Conservation (phyloP, 2,888 invertebrate genomes). For the Rosalia funebris region DNA sequence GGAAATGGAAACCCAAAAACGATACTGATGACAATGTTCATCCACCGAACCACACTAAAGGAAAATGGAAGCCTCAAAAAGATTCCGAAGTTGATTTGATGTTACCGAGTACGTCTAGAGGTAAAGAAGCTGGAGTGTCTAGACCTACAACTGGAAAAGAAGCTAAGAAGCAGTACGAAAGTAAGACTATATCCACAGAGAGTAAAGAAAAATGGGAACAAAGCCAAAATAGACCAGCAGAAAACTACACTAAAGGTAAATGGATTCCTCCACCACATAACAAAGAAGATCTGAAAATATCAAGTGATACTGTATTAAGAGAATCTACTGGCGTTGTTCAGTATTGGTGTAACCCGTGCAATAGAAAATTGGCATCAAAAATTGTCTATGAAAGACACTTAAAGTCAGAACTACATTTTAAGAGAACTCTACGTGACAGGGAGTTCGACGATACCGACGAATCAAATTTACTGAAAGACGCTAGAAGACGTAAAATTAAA, state of each 20-base stretch:
- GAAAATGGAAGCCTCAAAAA: slow-evolving; percentile 77
- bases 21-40: slow-evolving; percentile 33
- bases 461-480: slow-evolving; percentile 38
- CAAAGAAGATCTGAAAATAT: slow-evolving; percentile 36
- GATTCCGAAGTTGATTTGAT: slow-evolving; percentile 1
- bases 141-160: background rate
- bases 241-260: slow-evolving; percentile 76
- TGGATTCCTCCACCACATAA: slow-evolving; percentile 72
- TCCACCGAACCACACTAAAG: slow-evolving; percentile 77
- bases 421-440: slow-evolving; percentile 72
- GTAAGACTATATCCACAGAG: background rate
- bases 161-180: slow-evolving; percentile 3
- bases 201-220: slow-evolving; percentile 61
- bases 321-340: slow-evolving; percentile 66
- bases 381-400: slow-evolving; percentile 81
- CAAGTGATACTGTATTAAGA: slow-evolving; percentile 56
- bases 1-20: slow-evolving; percentile 77
- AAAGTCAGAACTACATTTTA: slow-evolving; percentile 77
- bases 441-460: slow-evolving; percentile 69
- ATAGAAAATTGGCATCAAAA: slow-evolving; percentile 78
- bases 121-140: background rate
- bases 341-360: slow-evolving; percentile 86
- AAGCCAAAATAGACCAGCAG: slow-evolving; percentile 55
- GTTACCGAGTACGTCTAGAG: background rate
- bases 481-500: slow-evolving; percentile 48